A percentile compares a stretch with the other conserved stretches of the same genome.
Evolutionary conservation across 2,888 invertebrate genomes (phyloP).

Genomic region (Globia sparganii): DNA sequence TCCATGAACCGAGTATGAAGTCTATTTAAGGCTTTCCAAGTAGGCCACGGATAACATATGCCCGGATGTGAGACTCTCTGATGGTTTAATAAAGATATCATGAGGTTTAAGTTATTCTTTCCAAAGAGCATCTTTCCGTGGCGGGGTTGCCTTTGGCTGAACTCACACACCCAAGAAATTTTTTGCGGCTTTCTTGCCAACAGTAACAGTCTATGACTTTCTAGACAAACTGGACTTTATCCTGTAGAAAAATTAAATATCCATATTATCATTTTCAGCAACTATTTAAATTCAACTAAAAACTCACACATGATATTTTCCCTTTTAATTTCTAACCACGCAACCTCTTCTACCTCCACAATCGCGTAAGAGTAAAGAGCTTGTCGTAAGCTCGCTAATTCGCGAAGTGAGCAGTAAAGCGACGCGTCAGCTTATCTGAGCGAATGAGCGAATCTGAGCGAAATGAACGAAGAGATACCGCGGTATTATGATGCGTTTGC

Average conservation of each 20-base stretch:
- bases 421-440: conserved; percentile 30
- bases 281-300: not conserved
- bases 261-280: not conserved
- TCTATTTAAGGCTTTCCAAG: too few relatives aligned
- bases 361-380: conserved; percentile 41
- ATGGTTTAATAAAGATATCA: not conserved
- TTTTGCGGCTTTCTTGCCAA: not conserved
- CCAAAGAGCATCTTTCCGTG: not conserved
- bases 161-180: not conserved
- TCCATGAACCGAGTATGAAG: not conserved
- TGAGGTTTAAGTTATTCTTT: not conserved
- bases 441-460: conserved; percentile 7
- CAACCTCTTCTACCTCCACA: conserved; percentile 23
- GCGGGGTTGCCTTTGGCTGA: not conserved
- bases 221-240: not conserved
- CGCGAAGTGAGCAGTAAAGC: conserved; percentile 29
- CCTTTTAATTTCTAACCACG: conserved; percentile 1
- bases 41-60: too few relatives aligned
- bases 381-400: conserved; percentile 51
- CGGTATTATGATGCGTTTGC: conserved; percentile 36
- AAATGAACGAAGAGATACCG: conserved; percentile 29
- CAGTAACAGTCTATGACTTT: not conserved
- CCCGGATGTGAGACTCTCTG: not conserved
- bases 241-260: not conserved
- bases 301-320: not conserved